Evolutionary conservation across 2,113 vertebrate genomes (phyloP).

Genomic region (Cavia aperea): DNA sequence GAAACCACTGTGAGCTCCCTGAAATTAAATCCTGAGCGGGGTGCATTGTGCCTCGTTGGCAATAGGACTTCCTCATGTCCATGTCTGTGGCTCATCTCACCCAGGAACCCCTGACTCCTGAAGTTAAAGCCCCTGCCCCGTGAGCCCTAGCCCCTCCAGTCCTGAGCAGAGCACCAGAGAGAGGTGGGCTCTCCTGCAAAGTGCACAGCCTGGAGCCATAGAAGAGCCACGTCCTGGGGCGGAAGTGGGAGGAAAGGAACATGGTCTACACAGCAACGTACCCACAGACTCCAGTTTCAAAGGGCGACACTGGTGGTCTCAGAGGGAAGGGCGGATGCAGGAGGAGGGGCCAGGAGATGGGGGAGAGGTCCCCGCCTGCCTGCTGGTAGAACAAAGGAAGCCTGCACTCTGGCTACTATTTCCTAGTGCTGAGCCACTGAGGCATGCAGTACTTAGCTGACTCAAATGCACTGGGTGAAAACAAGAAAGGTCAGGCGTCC

Average conservation of each 20-base stretch:
- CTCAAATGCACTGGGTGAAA: not conserved
- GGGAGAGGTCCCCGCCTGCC: not conserved
- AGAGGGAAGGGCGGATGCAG: accelerated
- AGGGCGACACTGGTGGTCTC: accelerated
- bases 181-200: too few relatives aligned
- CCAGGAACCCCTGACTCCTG: not conserved
- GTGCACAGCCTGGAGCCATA: not conserved
- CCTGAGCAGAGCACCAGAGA: too few relatives aligned
- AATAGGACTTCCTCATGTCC: not conserved
- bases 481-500: not conserved
- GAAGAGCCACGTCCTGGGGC: accelerated
- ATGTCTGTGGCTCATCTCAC: accelerated
- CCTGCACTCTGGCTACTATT: accelerated
- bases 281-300: accelerated
- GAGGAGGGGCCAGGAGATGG: accelerated
- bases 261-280: not conserved
- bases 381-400: accelerated
- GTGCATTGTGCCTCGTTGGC: accelerated
- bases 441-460: not conserved
- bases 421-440: too few relatives aligned
- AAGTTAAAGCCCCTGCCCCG: not conserved
- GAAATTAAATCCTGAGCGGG: accelerated
- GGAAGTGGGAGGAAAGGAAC: not conserved
- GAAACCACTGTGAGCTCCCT: accelerated
- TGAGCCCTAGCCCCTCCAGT: not conserved